Conservation (phyloP, 2,888 invertebrate genomes). For the Drosophila antonietae region DNA sequence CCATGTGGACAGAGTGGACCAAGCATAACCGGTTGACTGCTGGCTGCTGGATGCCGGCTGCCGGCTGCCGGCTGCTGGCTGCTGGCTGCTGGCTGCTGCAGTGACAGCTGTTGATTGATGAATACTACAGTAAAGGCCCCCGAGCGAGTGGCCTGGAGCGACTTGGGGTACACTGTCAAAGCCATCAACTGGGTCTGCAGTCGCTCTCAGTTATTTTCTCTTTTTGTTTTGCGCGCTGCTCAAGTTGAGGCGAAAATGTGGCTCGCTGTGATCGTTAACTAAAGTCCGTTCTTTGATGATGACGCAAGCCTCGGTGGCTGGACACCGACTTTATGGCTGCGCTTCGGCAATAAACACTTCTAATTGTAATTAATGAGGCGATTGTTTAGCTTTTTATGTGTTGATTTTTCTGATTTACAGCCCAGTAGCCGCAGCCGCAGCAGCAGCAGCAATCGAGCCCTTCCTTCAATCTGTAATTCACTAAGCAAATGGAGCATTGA, state of each 20-base stretch:
- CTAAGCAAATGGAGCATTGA: constrained; percentile 65
- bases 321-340: constrained; percentile 65
- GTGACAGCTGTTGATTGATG: constrained; percentile 79
- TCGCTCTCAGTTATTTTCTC: neutral
- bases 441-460: neutral
- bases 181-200: constrained; percentile 43
- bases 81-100: constrained; percentile 56
- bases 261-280: constrained; percentile 67
- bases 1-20: constrained; percentile 28
- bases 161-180: constrained; percentile 58
- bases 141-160: constrained; percentile 46
- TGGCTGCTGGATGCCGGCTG: constrained; percentile 53
- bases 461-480: constrained; percentile 23
- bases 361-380: constrained; percentile 80
- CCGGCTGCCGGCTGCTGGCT: constrained; percentile 32
- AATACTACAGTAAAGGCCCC: constrained; percentile 70
- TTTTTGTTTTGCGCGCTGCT: constrained; percentile 1
- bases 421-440: constrained; percentile 17
- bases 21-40: constrained; percentile 44
- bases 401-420: constrained; percentile 68
- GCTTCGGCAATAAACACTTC: constrained; percentile 78
- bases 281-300: constrained; percentile 66
- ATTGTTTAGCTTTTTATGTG: constrained; percentile 78
- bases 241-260: constrained; percentile 45
- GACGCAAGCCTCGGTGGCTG: constrained; percentile 63